Evolutionary conservation across 2,888 invertebrate genomes (phyloP), one percentile per base, ranked within the genome.

Genomic region (Ptilodon capucinus): DNA sequence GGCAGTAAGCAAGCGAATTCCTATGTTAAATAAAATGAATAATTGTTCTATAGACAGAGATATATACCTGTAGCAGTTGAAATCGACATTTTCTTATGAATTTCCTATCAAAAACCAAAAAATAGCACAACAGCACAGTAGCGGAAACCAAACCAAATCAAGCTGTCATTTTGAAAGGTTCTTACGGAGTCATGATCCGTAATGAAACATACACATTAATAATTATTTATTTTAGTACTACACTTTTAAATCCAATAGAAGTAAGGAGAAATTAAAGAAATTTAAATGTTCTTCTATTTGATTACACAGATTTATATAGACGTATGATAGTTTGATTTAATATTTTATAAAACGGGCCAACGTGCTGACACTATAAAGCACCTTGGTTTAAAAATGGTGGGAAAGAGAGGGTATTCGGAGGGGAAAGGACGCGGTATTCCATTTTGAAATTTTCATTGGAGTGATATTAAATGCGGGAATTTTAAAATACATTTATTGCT

Each of bases 71-170:
- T 89, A 76, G 90, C 90, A 60, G 90, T 86, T 67, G 90, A 90
- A 81, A 90, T 90, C 60, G 90, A 90, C 90, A 90, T 90, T 83
- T 80, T 88, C 74, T 74, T 60, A 55, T 61, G 79, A 78, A 83
- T 84, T 81, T 80, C 71, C 77, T 75, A 81, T 69, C 74, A 76
- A 86, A 89, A 89, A 81, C 81, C 79, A 80, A 85, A 87, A 89
- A 89, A 87, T 89, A 88, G 86, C 85, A 87, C 89, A 88, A 87
- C 80, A 89, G 89, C 84, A 90, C 90, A 90, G 89, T 86, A 86
- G 90, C 89, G 89, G 90, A 90, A 89, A 90, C 90, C 89, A 90
- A 90, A 90, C 90, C 88, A 88, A 90, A 87, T 90, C 90, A 90
- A 90, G 90, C 90, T 90, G 89, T 90, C 90, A 90, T 82, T 82